Conservation (phyloP, 2,113 vertebrate genomes). For the Peromyscus maniculatus region DNA sequence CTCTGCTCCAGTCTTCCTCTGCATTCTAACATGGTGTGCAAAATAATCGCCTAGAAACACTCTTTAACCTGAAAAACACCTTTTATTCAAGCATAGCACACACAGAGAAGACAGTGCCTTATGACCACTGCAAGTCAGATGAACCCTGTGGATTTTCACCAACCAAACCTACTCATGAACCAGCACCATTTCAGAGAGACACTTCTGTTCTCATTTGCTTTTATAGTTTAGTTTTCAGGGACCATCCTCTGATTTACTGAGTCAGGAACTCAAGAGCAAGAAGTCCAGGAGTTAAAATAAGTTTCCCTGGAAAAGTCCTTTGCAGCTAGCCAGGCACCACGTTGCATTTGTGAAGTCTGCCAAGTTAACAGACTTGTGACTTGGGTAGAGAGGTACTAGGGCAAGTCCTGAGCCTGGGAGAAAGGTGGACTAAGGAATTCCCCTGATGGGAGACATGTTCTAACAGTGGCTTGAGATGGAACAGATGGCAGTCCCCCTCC, state of each 20-base stretch:
- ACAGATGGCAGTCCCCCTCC: neutral
- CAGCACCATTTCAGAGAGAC: neutral
- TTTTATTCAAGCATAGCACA: constrained; percentile 26
- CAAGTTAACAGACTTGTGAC: neutral
- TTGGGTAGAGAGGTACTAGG: neutral
- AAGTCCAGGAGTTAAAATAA: constrained; percentile 21
- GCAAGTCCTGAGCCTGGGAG: neutral
- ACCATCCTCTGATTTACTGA: neutral
- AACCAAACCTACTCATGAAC: neutral
- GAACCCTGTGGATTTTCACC: neutral
- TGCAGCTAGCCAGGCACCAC: neutral
- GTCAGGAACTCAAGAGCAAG: constrained; percentile 4
- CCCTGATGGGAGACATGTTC: neutral
- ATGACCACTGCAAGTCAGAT: neutral
- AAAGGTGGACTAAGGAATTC: neutral
- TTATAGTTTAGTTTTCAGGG: neutral
- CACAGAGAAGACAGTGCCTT: neutral
- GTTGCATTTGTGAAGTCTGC: neutral
- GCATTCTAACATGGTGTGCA: neutral
- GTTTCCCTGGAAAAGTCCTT: neutral
- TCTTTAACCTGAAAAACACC: neutral
- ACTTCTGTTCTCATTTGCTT: neutral
- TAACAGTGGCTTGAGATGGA: constrained; percentile 17
- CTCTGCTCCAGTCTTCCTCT: neutral
- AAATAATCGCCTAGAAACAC: constrained; percentile 22